Conservation (phyloP, 64 coral and sea anemone genomes). For the Catalaphyllia jardinei region DNA sequence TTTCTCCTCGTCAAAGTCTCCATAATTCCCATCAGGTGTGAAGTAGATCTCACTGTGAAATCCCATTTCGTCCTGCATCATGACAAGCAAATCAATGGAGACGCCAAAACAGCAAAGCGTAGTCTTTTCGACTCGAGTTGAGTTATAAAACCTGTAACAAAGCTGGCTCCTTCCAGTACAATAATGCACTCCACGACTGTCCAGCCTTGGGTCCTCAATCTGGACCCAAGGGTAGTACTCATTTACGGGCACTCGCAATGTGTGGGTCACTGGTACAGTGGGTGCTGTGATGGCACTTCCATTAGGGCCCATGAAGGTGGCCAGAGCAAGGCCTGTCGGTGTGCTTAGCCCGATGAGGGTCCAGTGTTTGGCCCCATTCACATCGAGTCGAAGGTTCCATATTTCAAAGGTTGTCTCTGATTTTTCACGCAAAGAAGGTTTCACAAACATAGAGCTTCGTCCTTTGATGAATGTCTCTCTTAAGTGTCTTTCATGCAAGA, state of each 20-base stretch:
- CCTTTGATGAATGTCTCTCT: constrained; percentile 1
- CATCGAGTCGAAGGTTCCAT: constrained; percentile 17
- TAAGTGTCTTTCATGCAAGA: background rate
- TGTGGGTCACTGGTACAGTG: background rate
- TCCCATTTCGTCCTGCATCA: constrained; percentile 43
- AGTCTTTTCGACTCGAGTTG: background rate
- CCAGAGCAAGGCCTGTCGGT: constrained; percentile 30
- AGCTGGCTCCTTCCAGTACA: constrained; percentile 4
- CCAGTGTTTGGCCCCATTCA: constrained; percentile 16
- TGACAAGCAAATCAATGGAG: constrained; percentile 46
- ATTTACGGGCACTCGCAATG: constrained; percentile 30
- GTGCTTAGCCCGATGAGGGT: constrained; percentile 29
- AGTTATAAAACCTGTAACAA: constrained; percentile 32
- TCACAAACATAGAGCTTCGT: background rate
- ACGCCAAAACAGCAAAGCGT: constrained; percentile 44
- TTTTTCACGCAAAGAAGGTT: background rate
- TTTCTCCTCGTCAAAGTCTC: background rate
- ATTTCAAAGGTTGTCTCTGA: constrained; percentile 32
- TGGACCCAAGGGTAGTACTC: constrained; percentile 28
- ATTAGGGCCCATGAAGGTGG: background rate
- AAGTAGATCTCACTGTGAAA: constrained; percentile 50
- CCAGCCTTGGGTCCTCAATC: constrained; percentile 13
- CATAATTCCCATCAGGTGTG: constrained; percentile 41
- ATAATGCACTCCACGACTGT: background rate
- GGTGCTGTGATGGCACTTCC: background rate